These are phyloP conservation scores for Pygoscelis adeliae DNA, from an alignment of 2,113 vertebrate species.

Conservation along the genomic window DNA sequence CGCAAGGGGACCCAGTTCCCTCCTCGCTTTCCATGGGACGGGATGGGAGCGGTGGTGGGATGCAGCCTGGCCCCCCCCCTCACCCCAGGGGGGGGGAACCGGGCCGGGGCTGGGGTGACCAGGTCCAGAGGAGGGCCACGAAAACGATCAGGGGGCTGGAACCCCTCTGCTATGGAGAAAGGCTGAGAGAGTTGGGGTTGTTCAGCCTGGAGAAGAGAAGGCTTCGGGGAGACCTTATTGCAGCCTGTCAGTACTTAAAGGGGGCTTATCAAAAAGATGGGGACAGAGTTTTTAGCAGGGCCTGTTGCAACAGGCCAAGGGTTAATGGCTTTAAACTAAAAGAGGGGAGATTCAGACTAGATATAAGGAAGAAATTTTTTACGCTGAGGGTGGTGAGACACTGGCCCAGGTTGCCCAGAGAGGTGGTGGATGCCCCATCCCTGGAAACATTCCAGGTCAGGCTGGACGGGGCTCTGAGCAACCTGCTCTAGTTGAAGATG, in stretches of 20 bases:
- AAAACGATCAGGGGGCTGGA: accelerated
- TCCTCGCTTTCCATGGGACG: background rate
- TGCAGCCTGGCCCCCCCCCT: background rate
- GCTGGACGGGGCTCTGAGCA: background rate
- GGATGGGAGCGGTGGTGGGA: background rate
- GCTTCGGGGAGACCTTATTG: accelerated
- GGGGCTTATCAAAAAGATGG: background rate
- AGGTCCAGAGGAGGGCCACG: too few relatives aligned
- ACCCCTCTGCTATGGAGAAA: accelerated
- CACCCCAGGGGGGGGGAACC: too few relatives aligned
- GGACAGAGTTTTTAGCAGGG: background rate
- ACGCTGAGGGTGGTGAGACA: accelerated
- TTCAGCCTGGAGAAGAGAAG: background rate
- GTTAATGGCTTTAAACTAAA: background rate
- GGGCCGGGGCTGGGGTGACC: too few relatives aligned
- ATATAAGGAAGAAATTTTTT: accelerated
- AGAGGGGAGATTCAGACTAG: background rate
- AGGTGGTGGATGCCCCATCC: background rate
- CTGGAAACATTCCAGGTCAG: background rate
- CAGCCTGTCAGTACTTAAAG: accelerated
- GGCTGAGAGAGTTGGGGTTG: background rate
- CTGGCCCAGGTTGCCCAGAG: background rate
- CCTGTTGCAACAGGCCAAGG: background rate
- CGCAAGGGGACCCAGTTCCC: background rate
- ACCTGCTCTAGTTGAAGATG: accelerated